Percentiles rank a stretch among this genome's conserved stretches.
These are phyloP conservation scores for Tachina fera DNA, from an alignment of 2,888 invertebrate species.

Conservation along the genomic window DNA sequence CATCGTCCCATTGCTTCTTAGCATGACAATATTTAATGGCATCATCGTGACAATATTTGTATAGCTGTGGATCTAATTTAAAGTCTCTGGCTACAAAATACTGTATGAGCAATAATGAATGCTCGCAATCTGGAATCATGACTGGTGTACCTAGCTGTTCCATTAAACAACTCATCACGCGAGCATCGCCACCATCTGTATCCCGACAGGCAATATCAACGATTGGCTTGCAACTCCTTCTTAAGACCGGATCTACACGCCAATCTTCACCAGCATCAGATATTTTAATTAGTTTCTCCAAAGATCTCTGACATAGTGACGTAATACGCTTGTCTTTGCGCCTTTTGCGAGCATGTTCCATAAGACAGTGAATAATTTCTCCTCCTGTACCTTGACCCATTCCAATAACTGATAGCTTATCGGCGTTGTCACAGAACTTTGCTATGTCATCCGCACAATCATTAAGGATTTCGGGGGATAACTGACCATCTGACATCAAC, in stretches of 20 bases:
- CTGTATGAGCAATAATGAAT: constrained; percentile 96
- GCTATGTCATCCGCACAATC: constrained; percentile 93
- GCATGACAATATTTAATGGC: constrained; percentile 92
- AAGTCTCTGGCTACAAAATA: constrained; percentile 98
- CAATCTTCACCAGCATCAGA: constrained; percentile 98
- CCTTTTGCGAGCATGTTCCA: constrained; percentile 90
- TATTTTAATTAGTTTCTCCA: constrained; percentile 92
- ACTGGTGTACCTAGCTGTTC: constrained; percentile 91
- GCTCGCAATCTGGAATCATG: constrained; percentile 95
- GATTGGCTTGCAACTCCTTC: constrained; percentile 93
- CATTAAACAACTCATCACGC: constrained; percentile 97
- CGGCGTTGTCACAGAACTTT: constrained; percentile 88
- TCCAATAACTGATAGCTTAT: constrained; percentile 80
- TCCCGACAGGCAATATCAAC: constrained; percentile 91
- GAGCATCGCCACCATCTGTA: constrained; percentile 89
- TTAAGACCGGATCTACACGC: constrained; percentile 95
- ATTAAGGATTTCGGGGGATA: constrained; percentile 96
- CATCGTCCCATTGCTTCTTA: constrained; percentile 89
- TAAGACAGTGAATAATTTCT: constrained; percentile 96
- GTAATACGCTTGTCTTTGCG: constrained; percentile 87
- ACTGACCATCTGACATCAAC: constrained; percentile 95
- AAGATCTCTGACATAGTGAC: constrained; percentile 88
- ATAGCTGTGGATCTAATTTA: constrained; percentile 94
- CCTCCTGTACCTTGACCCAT: constrained; percentile 85
- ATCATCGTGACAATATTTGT: constrained; percentile 93